Evolutionary conservation across 2,888 invertebrate species (phyloP).

Genomic region (Limnephilus lunatus): DNA sequence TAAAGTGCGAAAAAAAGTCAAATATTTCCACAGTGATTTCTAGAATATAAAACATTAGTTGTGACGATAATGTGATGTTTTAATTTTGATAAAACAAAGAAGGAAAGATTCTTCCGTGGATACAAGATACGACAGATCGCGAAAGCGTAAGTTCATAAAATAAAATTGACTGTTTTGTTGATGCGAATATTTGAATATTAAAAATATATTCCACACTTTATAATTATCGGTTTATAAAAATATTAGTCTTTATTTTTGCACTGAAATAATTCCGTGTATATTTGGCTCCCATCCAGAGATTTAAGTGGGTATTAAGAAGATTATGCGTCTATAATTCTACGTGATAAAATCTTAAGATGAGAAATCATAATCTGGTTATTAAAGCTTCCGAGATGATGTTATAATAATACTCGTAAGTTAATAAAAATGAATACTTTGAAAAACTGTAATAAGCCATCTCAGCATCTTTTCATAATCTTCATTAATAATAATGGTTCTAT

Average conservation of each 20-base stretch:
- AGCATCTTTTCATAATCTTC: neutral
- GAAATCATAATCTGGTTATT: neutral
- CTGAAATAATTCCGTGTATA: neutral
- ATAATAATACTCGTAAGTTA: too few relatives aligned
- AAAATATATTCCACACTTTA: neutral
- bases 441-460: neutral
- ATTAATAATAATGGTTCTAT: neutral
- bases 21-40: neutral
- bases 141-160: neutral
- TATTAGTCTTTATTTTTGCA: neutral
- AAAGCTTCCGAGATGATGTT: neutral
- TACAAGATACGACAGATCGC: neutral
- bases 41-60: neutral
- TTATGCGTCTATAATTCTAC: neutral
- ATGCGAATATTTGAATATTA: neutral
- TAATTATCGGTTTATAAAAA: neutral
- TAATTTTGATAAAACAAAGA: neutral
- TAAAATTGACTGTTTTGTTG: neutral
- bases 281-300: neutral
- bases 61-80: neutral
- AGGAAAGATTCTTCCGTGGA: too few relatives aligned
- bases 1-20: neutral
- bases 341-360: neutral
- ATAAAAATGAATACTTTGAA: neutral
- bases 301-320: neutral